Percentiles rank a stretch among this genome's conserved stretches.
Evolutionary conservation across 2,113 vertebrate genomes (phyloP).

Genomic region (Globicephala melas): DNA sequence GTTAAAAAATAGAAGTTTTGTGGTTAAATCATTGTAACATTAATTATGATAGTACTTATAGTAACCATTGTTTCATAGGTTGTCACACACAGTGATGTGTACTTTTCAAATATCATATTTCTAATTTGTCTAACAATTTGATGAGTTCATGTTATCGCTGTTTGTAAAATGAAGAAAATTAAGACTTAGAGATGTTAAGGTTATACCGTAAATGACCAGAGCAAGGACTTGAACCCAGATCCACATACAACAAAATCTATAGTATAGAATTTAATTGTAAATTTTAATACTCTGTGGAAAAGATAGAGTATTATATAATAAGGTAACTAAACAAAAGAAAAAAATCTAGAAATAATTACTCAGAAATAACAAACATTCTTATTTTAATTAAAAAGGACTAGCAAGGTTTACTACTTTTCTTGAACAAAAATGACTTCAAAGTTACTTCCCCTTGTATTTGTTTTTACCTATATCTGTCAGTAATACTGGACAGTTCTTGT

Average conservation of each 20-base stretch:
- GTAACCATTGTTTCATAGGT: background rate
- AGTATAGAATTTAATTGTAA: background rate
- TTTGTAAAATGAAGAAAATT: conserved; percentile 25
- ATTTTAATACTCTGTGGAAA: background rate
- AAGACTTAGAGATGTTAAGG: background rate
- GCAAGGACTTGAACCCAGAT: background rate
- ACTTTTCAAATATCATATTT: background rate
- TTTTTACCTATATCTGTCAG: background rate
- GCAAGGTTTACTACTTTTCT: background rate
- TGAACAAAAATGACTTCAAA: background rate
- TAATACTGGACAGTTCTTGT: background rate
- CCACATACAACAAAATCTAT: background rate
- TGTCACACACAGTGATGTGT: background rate
- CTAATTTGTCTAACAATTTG: background rate
- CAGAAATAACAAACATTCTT: background rate
- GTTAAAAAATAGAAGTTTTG: background rate
- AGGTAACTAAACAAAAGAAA: background rate
- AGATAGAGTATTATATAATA: background rate
- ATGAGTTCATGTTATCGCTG: background rate
- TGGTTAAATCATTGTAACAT: background rate
- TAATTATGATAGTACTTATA: background rate
- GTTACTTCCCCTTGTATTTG: background rate
- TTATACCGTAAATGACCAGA: background rate
- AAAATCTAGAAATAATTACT: background rate
- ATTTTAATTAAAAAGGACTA: background rate